These are phyloP conservation scores for Tetrapedia diversipes DNA, from an alignment of 2,888 invertebrate species.

Conservation along the genomic window DNA sequence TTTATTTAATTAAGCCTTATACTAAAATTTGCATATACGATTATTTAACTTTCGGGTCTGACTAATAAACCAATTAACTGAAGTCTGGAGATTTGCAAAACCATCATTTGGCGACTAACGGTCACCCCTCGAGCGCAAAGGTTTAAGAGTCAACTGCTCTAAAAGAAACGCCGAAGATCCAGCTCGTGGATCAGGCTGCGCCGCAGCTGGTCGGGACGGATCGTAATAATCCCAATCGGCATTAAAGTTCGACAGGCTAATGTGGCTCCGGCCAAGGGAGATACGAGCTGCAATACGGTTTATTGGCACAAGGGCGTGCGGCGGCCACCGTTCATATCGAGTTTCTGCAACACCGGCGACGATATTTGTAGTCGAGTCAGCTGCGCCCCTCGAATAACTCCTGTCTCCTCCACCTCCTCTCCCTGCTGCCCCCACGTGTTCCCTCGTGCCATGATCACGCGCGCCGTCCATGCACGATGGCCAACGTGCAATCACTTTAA, in stretches of 20 bases:
- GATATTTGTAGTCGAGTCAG: slow-evolving; percentile 56
- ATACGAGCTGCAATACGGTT: slow-evolving; percentile 48
- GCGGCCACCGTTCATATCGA: slow-evolving; percentile 51
- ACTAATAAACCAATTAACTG: too few species aligned
- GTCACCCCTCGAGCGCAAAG: too few species aligned
- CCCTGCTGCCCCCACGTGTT: slow-evolving; percentile 41
- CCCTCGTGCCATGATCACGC: not conserved
- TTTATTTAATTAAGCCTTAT: too few species aligned
- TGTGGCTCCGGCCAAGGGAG: slow-evolving; percentile 30
- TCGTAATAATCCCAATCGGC: slow-evolving; percentile 39
- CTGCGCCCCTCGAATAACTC: slow-evolving; percentile 54
- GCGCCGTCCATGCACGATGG: not conserved
- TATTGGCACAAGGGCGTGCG: slow-evolving; percentile 52
- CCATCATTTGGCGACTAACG: too few species aligned
- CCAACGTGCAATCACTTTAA: slow-evolving; percentile 21
- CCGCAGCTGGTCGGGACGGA: slow-evolving; percentile 1
- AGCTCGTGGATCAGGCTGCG: not conserved
- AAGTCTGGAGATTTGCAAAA: too few species aligned
- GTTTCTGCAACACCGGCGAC: slow-evolving; percentile 53
- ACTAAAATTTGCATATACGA: too few species aligned
- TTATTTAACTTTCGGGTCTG: too few species aligned
- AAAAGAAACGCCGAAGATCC: not conserved
- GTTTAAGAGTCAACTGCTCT: too few species aligned
- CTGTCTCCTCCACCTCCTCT: too few species aligned
- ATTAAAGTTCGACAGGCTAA: slow-evolving; percentile 51